Base-by-base conservation (phyloP, 2,888 invertebrate species). In the Ethmia dodecea region DNA sequence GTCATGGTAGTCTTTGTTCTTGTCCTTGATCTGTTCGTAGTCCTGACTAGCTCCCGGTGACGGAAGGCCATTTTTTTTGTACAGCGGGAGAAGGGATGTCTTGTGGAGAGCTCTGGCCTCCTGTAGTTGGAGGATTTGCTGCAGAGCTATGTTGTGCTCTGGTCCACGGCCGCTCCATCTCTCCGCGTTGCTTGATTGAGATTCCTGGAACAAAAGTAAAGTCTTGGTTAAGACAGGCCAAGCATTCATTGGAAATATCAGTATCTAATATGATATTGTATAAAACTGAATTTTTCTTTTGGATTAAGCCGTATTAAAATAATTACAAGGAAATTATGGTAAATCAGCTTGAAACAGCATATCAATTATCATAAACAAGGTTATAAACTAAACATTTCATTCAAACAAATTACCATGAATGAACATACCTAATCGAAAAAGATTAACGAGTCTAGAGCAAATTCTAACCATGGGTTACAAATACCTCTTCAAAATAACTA, bases 141-240 rank as follows among this genome's bases (percentile, higher is more conserved):
- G 95, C 51, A 97, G 89, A 53, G 96, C 95, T 83, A 96, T 89
- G 68, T 93, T 94, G 87, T 97, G 96, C 83, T 97, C 96, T 72
- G 96, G 94, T 56, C 93, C 93, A 70, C 94, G 93, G 68, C 95
- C 92, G 62, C 91, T 92, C 96, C 96, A 96, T 88, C 93, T 91
- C 88, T 95, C 95, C 78, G 95, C 89, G 65, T 93, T 89, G 73
- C 91, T 90, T 57, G 94, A 93, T 79, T 93, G 91, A 57, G 92
- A 89, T 87, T 95, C 94, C 95, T 95, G 88, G 3, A 88, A 89
- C 75, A 84, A 80, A n/a, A 52, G 53, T 55, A 15, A n/a, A n/a
- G n/a, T n/a, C n/a, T n/a, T n/a, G n/a, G n/a, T n/a, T n/a, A n/a
- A n/a, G n/a, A n/a, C n/a, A n/a, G n/a, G n/a, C n/a, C n/a, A n/a